Conservation (phyloP, 2,113 vertebrate species). For the Hylia prasina region DNA sequence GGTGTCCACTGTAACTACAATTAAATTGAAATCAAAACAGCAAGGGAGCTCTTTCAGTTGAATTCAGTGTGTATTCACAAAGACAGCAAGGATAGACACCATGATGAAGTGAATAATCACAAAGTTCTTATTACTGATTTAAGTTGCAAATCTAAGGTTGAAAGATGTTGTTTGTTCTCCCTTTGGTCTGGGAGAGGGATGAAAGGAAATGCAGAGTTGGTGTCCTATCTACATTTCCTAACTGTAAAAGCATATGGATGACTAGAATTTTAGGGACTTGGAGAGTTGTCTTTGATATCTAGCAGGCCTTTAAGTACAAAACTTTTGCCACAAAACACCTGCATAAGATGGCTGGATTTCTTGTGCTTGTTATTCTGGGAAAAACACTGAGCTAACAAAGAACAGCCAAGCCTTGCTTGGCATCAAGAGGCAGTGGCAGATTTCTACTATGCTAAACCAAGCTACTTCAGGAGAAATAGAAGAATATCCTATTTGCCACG, state of each 20-base stretch:
- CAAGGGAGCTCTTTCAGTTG: not conserved
- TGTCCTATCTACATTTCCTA: not conserved
- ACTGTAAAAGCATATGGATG: not conserved
- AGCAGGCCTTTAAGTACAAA: not conserved
- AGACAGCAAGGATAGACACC: not conserved
- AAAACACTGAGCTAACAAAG: not conserved
- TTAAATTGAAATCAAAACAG: constrained; percentile 45
- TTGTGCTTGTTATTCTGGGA: not conserved
- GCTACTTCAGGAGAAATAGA: not conserved
- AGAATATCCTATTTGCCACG: not conserved
- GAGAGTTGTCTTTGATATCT: not conserved
- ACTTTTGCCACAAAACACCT: not conserved
- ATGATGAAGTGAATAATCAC: not conserved
- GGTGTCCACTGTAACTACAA: not conserved
- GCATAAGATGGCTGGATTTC: not conserved
- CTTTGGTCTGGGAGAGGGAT: not conserved
- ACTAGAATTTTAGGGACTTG: not conserved
- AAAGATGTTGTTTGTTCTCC: not conserved
- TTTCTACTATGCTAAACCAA: not conserved
- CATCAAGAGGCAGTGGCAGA: not conserved
- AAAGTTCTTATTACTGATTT: not conserved
- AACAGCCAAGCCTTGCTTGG: not conserved
- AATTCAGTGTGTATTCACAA: not conserved
- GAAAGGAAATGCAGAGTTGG: not conserved
- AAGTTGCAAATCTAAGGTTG: not conserved